Percentiles rank a stretch among this genome's conserved stretches.
phyloP scores from a whole-genome alignment of 1,140 invertebrate species.

The Trichonephila clavata region DNA sequence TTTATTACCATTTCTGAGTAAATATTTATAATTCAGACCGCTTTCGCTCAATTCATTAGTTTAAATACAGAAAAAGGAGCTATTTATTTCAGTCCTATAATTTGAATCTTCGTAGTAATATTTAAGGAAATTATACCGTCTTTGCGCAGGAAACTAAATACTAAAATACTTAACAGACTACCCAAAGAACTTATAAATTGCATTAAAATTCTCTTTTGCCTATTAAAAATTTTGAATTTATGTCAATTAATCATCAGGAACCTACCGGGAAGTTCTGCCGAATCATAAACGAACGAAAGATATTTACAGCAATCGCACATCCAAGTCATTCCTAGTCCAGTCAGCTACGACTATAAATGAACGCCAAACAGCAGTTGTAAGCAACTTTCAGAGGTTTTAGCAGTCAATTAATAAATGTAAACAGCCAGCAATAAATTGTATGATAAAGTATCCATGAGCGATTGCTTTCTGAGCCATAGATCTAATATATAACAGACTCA shows the following conservation, averaged over 20 bases:
- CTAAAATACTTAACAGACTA: no score
- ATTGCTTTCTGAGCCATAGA: neutral
- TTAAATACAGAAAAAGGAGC: no score
- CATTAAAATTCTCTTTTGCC: neutral
- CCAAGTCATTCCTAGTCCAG: neutral
- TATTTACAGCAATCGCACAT: neutral
- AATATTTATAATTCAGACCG: no score
- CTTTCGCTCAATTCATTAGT: no score
- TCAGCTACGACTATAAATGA: neutral
- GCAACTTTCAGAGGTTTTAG: neutral
- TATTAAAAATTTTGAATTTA: neutral
- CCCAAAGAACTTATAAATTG: no score
- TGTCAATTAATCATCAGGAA: neutral
- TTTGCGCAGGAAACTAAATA: no score
- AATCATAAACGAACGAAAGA: neutral
- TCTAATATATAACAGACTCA: neutral
- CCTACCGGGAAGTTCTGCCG: neutral
- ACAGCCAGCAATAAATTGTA: neutral
- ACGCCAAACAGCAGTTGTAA: neutral
- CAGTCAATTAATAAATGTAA: slow-evolving; percentile 20
- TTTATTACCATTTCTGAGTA: no score
- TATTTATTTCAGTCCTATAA: no score
- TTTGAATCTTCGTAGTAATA: no score
- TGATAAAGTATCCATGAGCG: slow-evolving; percentile 13
- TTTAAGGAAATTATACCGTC: no score